phyloP scores from a whole-genome alignment of 1,140 invertebrate species.

The Lucilia cuprina region DNA sequence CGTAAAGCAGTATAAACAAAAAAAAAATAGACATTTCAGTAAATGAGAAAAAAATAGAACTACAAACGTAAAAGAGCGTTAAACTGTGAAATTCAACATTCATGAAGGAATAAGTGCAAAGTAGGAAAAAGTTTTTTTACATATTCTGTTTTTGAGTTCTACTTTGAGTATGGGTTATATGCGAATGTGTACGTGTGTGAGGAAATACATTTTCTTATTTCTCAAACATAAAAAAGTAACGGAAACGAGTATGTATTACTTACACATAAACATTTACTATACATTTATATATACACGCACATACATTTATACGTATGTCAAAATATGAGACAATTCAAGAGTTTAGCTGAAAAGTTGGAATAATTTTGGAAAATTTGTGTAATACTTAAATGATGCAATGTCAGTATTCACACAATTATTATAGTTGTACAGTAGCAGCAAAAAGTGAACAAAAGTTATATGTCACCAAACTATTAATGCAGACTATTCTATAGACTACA shows the following conservation, averaged over 20 bases:
- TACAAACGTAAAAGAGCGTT: background rate
- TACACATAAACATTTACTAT: background rate
- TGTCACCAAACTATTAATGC: too few species aligned
- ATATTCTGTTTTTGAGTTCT: background rate
- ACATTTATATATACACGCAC: background rate
- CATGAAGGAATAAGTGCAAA: background rate
- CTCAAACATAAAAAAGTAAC: background rate
- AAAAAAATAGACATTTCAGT: background rate
- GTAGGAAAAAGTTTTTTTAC: background rate
- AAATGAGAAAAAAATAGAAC: background rate
- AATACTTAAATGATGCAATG: too few species aligned
- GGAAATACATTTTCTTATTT: background rate
- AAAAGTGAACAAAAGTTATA: too few species aligned
- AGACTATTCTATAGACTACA: too few species aligned
- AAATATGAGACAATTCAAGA: too few species aligned
- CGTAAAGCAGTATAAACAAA: background rate
- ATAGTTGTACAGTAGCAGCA: too few species aligned
- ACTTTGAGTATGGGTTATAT: background rate
- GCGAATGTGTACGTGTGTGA: background rate
- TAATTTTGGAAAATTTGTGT: too few species aligned
- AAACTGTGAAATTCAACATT: conserved; percentile 1
- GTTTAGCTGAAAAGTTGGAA: too few species aligned
- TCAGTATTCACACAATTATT: too few species aligned
- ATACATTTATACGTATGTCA: background rate
- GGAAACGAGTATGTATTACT: background rate